These are phyloP conservation scores for Drosophila cracens DNA, from an alignment of 2,888 invertebrate species.

Conservation along the genomic window DNA sequence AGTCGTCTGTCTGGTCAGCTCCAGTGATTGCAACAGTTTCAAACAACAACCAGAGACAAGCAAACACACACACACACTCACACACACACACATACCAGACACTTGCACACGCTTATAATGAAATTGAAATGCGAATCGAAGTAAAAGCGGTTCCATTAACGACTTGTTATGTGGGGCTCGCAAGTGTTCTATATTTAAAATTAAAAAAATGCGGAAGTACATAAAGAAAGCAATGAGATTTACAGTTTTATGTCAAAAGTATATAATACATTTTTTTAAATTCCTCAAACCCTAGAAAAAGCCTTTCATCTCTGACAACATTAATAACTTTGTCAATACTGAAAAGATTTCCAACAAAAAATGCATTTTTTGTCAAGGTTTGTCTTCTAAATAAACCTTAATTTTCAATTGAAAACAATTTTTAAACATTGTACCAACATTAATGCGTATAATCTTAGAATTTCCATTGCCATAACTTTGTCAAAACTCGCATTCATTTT, in stretches of 20 bases:
- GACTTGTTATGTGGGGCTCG: constrained; percentile 20
- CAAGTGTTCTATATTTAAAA: constrained; percentile 37
- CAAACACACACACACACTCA: constrained; percentile 23
- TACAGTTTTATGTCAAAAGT: neutral
- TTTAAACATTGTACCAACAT: too few relatives aligned
- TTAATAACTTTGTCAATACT: neutral
- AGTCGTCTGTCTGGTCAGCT: constrained; percentile 59
- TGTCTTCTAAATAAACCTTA: too few relatives aligned
- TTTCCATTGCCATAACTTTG: neutral
- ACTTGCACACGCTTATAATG: constrained; percentile 29
- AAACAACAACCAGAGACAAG: constrained; percentile 18
- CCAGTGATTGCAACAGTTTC: constrained; percentile 67
- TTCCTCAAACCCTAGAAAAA: neutral
- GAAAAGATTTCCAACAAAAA: too few relatives aligned
- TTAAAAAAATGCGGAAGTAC: neutral
- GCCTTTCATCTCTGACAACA: neutral
- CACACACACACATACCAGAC: constrained; percentile 8
- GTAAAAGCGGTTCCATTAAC: constrained; percentile 60
- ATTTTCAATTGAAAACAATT: too few relatives aligned
- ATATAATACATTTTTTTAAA: neutral
- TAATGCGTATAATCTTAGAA: too few relatives aligned
- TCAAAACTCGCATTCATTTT: neutral
- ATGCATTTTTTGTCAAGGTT: too few relatives aligned
- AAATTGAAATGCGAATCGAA: constrained; percentile 58
- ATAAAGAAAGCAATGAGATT: neutral